Conservation (phyloP, 2,888 invertebrate species). For the Epinotia bilunana region DNA sequence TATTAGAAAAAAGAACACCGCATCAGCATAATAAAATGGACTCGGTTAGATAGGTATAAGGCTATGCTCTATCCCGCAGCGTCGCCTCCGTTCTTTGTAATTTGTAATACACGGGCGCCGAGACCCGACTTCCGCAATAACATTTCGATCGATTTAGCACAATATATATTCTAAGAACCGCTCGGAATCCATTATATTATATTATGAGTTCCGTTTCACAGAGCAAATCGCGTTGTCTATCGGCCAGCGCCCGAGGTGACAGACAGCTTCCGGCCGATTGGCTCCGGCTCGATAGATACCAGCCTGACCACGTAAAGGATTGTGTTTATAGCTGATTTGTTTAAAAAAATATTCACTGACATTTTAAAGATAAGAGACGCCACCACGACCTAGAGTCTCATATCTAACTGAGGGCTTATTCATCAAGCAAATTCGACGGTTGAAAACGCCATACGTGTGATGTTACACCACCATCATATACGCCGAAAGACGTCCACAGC, state of each 20-base stretch:
- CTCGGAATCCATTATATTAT: conserved; percentile 12
- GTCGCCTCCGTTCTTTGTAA: too few species aligned
- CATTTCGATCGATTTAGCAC: background rate
- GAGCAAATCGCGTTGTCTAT: conserved; percentile 46
- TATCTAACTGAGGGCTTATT: too few species aligned
- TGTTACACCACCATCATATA: too few species aligned
- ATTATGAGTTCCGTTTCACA: conserved; percentile 39
- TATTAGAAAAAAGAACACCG: too few species aligned
- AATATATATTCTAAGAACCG: conserved; percentile 29
- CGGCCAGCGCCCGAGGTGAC: conserved; percentile 53
- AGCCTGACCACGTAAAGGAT: conserved; percentile 45
- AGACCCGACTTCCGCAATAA: conserved; percentile 1
- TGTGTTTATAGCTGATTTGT: conserved; percentile 14
- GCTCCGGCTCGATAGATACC: conserved; percentile 57
- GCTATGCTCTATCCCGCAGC: too few species aligned
- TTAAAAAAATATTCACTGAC: conserved; percentile 16
- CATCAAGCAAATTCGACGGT: too few species aligned
- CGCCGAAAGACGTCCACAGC: too few species aligned
- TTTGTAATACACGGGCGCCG: too few species aligned
- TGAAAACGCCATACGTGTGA: too few species aligned
- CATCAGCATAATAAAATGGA: too few species aligned
- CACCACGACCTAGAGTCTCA: background rate
- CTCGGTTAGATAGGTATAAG: too few species aligned
- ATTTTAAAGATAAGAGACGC: conserved; percentile 2
- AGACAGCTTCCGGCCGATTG: conserved; percentile 59